Percentiles rank a stretch among this genome's conserved stretches.
Conservation (phyloP, 2,888 invertebrate genomes). For the Formica aserva region DNA sequence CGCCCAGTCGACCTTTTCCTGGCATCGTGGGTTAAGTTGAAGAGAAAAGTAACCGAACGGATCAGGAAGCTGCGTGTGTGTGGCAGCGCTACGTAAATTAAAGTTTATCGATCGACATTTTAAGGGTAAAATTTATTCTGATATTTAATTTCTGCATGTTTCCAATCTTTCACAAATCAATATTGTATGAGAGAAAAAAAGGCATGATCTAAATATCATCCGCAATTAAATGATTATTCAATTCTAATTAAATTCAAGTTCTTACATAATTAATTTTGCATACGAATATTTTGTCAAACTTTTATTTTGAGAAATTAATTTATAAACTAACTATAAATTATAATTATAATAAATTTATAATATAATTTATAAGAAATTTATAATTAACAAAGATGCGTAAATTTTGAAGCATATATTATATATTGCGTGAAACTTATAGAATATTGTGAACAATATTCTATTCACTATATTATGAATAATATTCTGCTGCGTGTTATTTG, state of each 20-base stretch:
- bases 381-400: background rate
- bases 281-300: background rate
- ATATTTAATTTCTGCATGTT: background rate
- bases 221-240: background rate
- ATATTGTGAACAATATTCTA: background rate
- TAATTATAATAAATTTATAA: no score
- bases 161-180: background rate
- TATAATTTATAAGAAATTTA: background rate
- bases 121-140: background rate
- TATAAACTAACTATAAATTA: background rate
- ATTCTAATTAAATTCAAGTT: background rate
- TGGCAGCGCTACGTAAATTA: background rate
- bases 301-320: background rate
- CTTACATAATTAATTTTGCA: background rate
- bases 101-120: background rate
- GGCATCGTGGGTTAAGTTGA: background rate
- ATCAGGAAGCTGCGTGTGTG: conserved; percentile 16
- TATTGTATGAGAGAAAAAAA: background rate
- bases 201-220: background rate
- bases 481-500: background rate
- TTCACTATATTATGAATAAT: background rate
- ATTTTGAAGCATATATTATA: background rate
- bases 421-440: background rate
- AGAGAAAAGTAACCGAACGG: conserved; percentile 11
- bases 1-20: background rate